phyloP scores from a whole-genome alignment of 2,113 vertebrate species.

The Dicentrarchus labrax region DNA sequence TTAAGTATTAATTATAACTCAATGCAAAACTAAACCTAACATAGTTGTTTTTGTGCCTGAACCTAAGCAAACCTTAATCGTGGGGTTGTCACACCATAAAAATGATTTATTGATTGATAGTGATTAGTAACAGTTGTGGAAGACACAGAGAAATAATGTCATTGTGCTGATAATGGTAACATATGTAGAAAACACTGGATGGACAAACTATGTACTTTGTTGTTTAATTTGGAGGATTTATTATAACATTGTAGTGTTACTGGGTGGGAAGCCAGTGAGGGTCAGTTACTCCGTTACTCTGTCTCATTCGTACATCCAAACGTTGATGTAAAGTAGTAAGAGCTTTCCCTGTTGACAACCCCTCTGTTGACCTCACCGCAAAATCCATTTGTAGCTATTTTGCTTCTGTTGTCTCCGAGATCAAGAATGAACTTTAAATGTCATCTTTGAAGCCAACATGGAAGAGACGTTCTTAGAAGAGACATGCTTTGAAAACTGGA shows the following conservation, averaged over 20 bases:
- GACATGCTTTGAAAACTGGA: background rate
- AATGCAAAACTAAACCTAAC: no score
- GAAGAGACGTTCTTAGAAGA: background rate
- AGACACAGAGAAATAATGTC: no score
- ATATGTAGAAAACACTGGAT: no score
- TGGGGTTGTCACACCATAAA: no score
- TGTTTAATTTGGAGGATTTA: no score
- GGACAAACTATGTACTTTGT: no score
- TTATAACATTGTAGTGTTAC: background rate
- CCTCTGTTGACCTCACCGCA: background rate
- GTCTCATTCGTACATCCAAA: background rate
- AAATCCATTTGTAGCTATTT: background rate
- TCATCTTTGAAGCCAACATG: background rate
- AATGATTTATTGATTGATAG: no score
- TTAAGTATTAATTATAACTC: background rate
- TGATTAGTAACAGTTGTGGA: no score
- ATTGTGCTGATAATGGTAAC: no score
- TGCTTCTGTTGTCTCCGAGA: background rate
- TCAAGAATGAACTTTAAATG: background rate
- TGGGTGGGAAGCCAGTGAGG: background rate
- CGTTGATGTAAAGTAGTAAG: background rate
- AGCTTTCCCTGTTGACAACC: background rate
- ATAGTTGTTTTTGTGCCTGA: background rate
- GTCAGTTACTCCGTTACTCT: background rate
- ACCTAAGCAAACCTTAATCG: background rate